A percentile compares a stretch with the other conserved stretches of the same genome.
Evolutionary conservation across 1,140 invertebrate species (phyloP).

Genomic region (Acyrthosiphon pisum): DNA sequence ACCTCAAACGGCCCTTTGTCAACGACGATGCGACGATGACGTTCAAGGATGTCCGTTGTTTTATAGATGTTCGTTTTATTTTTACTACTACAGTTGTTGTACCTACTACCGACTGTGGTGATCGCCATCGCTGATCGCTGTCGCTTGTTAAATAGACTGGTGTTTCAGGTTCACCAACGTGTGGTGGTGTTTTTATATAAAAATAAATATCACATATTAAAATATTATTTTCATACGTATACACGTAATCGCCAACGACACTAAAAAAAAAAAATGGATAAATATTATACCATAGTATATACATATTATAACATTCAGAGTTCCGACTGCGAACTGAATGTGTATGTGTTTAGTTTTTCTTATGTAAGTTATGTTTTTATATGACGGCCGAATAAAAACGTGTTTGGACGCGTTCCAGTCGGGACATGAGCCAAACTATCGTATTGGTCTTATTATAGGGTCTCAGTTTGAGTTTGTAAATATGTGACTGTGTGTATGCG

Average conservation of each 20-base stretch:
- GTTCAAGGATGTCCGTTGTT: conserved; percentile 31
- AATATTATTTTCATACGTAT: not conserved
- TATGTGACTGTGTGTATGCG: not conserved
- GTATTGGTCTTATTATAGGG: conserved; percentile 48
- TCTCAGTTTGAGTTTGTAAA: conserved; percentile 8
- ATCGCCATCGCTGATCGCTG: not conserved
- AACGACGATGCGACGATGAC: not conserved
- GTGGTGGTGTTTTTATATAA: not conserved
- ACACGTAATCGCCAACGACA: not conserved
- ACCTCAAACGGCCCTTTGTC: conserved; percentile 35
- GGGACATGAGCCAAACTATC: conserved; percentile 41
- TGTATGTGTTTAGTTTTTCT: conserved; percentile 3
- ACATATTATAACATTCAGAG: not conserved
- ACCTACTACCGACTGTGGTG: not conserved
- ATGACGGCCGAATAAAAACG: conserved; percentile 38
- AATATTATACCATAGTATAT: not conserved
- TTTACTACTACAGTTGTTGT: not conserved
- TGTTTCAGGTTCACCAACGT: not conserved
- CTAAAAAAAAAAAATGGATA: not conserved
- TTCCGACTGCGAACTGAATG: not conserved
- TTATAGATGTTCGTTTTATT: conserved; percentile 3
- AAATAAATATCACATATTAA: conserved; percentile 2
- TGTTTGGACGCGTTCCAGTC: conserved; percentile 38
- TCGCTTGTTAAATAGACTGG: not conserved
- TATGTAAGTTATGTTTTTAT: conserved; percentile 34